These are phyloP conservation scores for Oxyura jamaicensis DNA, from an alignment of 2,113 vertebrate species.

Conservation along the genomic window DNA sequence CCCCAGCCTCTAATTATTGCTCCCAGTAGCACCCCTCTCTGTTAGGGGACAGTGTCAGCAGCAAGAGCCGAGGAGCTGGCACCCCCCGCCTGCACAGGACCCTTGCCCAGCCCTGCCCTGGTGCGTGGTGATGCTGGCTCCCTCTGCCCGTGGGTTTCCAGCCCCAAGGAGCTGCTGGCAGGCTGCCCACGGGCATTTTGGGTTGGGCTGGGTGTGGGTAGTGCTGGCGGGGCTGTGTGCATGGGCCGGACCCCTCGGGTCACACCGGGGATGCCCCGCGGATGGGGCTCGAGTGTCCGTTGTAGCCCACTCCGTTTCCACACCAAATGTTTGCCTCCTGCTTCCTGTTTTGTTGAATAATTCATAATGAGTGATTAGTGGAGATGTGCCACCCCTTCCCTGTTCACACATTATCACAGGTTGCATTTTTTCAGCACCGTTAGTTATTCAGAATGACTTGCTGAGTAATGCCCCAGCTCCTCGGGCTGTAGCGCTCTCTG, in stretches of 20 bases:
- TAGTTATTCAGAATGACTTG: not conserved
- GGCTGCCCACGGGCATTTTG: accelerated
- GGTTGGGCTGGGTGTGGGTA: accelerated
- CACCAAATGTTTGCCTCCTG: accelerated
- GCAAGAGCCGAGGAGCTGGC: accelerated
- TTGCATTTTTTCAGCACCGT: not conserved
- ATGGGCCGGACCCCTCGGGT: not conserved
- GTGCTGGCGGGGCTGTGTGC: not conserved
- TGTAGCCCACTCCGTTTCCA: not conserved
- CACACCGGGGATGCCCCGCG: accelerated
- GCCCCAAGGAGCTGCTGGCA: not conserved
- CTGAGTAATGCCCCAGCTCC: not conserved
- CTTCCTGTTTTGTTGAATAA: not conserved
- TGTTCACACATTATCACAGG: not conserved
- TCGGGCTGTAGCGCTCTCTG: not conserved
- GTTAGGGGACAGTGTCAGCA: not conserved
- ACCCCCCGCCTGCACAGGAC: too few relatives aligned
- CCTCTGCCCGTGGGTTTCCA: too few relatives aligned
- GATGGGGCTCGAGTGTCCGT: not conserved
- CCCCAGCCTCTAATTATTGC: not conserved
- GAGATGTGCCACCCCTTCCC: not conserved
- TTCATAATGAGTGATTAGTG: not conserved
- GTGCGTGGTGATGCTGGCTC: not conserved
- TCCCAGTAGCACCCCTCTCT: not conserved
- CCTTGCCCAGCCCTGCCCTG: too few relatives aligned